These are phyloP conservation scores for Phymatocera aterrima DNA, from an alignment of 2,888 invertebrate species.

Conservation along the genomic window DNA sequence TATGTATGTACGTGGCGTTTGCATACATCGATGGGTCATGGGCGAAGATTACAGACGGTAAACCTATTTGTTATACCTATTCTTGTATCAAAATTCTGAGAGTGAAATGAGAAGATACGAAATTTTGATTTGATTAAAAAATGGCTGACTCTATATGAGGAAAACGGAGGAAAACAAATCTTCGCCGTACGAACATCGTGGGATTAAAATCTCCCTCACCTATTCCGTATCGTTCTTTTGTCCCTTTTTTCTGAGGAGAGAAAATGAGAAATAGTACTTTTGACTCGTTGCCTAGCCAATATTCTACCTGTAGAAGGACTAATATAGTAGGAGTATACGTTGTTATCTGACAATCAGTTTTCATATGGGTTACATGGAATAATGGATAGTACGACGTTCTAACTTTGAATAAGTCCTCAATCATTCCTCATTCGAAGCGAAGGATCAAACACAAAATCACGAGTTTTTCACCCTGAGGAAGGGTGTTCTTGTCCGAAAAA, in stretches of 20 bases:
- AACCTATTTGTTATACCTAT: background rate
- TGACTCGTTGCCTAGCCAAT: background rate
- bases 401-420: no score
- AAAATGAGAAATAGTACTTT: background rate
- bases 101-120: background rate
- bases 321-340: background rate
- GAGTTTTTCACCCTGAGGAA: no score
- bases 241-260: background rate
- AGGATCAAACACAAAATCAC: no score
- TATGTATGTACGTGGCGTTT: background rate
- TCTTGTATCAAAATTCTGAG: background rate
- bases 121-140: constrained; percentile 14
- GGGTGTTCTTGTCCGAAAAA: no score
- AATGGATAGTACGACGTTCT: no score
- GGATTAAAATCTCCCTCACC: background rate
- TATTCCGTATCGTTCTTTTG: constrained; percentile 3
- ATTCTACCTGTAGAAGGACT: background rate
- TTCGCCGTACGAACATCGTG: background rate
- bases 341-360: background rate
- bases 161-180: background rate
- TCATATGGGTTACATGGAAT: background rate
- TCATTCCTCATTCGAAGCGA: no score
- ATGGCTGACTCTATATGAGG: background rate
- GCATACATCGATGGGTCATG: background rate
- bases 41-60: background rate